phyloP scores from a whole-genome alignment of 2,888 invertebrate species.

The Melinopterus prodromus region DNA sequence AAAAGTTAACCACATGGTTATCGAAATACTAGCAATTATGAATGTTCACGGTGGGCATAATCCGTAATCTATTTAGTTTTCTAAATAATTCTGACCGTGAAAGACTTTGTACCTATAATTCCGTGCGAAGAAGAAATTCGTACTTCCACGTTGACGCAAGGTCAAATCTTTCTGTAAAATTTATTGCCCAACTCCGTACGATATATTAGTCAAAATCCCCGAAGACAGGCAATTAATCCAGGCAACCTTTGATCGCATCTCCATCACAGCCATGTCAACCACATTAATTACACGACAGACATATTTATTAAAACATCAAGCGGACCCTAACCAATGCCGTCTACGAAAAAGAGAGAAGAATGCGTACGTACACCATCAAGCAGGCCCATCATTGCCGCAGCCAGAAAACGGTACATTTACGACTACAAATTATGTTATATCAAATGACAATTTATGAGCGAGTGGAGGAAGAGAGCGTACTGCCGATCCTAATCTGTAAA shows the following conservation, averaged over 20 bases:
- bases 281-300: neutral
- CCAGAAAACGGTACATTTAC: neutral
- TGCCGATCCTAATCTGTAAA: constrained; percentile 13
- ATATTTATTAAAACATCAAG: constrained; percentile 4
- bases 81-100: too few relatives aligned
- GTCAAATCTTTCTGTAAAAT: neutral
- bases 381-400: neutral
- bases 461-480: constrained; percentile 29
- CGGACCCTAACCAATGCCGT: neutral
- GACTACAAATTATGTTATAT: constrained; percentile 21
- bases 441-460: constrained; percentile 28
- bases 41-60: too few relatives aligned
- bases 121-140: neutral
- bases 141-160: neutral
- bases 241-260: constrained; percentile 4
- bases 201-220: neutral
- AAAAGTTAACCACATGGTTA: too few relatives aligned
- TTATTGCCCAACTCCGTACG: neutral
- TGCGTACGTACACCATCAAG: neutral
- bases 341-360: neutral
- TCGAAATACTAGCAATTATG: too few relatives aligned
- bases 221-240: neutral
- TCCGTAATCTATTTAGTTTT: too few relatives aligned
- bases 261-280: neutral
- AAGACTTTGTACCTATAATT: neutral